A percentile compares a stretch with the other conserved stretches of the same genome.
phyloP scores from a whole-genome alignment of 2,888 invertebrate species.

The Atrina japonica region DNA sequence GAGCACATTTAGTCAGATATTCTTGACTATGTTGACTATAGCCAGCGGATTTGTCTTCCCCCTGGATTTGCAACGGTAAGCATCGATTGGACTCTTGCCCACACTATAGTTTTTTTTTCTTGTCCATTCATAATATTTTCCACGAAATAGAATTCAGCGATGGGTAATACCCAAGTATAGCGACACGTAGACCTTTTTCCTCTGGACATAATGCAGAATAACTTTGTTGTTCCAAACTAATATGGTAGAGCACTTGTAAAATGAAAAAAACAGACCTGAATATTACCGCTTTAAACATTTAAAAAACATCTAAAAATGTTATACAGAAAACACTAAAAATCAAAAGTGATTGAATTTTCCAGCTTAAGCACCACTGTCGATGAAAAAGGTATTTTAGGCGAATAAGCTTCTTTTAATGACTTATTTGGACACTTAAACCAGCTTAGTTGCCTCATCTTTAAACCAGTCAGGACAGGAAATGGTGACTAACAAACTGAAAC shows the following conservation, averaged over 20 bases:
- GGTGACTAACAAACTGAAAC: no score
- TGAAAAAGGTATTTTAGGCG: no score
- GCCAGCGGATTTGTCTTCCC: conserved; percentile 12
- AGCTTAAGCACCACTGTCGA: no score
- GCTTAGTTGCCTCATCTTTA: no score
- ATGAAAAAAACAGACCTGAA: neutral
- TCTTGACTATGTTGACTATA: conserved; percentile 7
- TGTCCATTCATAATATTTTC: conserved; percentile 24
- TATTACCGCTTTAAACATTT: neutral
- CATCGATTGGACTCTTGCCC: neutral
- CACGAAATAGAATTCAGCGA: conserved; percentile 19
- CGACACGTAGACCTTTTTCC: conserved; percentile 10
- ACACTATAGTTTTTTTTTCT: neutral
- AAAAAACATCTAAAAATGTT: no score
- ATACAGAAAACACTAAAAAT: no score
- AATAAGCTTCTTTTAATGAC: no score
- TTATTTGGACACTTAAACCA: no score
- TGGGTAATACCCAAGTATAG: neutral
- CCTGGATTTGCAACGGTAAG: conserved; percentile 5
- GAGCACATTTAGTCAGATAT: conserved; percentile 17
- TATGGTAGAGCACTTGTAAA: conserved; percentile 2
- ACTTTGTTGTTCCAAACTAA: conserved; percentile 3
- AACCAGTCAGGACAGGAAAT: no score
- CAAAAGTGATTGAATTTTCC: no score
- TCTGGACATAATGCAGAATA: conserved; percentile 1